These are phyloP conservation scores for Sphaeramia orbicularis DNA, from an alignment of 2,797 vertebrate genomes.

Conservation along the genomic window DNA sequence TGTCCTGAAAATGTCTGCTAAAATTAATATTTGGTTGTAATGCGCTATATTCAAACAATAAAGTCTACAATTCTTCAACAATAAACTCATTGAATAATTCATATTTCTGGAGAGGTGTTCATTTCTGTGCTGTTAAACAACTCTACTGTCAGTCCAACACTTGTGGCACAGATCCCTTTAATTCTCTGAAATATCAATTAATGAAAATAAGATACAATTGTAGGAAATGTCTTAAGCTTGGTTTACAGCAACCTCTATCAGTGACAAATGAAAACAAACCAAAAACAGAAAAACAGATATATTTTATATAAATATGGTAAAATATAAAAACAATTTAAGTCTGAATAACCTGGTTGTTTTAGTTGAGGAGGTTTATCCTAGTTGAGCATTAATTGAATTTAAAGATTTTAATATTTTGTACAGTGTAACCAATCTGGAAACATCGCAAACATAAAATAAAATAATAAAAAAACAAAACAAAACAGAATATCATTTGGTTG, in stretches of 20 bases:
- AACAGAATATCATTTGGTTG: too few relatives aligned
- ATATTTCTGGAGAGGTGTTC: too few relatives aligned
- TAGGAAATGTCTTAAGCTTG: neutral
- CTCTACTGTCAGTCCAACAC: neutral
- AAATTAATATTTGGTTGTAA: neutral
- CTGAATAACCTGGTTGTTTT: neutral
- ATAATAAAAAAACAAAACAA: too few relatives aligned
- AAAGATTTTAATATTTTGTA: conserved; percentile 1
- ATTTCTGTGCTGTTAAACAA: neutral
- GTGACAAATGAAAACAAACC: conserved; percentile 8
- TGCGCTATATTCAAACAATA: too few relatives aligned
- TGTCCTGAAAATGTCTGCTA: neutral
- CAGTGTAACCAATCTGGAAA: conserved; percentile 9
- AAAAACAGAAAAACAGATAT: conserved; percentile 3
- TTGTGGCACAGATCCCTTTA: neutral
- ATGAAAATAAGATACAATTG: conserved; percentile 13
- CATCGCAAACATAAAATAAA: conserved; percentile 9
- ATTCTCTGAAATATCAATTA: conserved; percentile 16
- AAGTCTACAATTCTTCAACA: too few relatives aligned
- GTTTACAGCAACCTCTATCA: conserved; percentile 8
- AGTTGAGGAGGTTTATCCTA: neutral
- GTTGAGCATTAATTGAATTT: conserved; percentile 22
- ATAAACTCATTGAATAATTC: neutral
- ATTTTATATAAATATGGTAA: conserved; percentile 3
- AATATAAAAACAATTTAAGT: neutral